phyloP scores from a whole-genome alignment of 2,888 invertebrate species.

The Nematopogon swammerdamellus region DNA sequence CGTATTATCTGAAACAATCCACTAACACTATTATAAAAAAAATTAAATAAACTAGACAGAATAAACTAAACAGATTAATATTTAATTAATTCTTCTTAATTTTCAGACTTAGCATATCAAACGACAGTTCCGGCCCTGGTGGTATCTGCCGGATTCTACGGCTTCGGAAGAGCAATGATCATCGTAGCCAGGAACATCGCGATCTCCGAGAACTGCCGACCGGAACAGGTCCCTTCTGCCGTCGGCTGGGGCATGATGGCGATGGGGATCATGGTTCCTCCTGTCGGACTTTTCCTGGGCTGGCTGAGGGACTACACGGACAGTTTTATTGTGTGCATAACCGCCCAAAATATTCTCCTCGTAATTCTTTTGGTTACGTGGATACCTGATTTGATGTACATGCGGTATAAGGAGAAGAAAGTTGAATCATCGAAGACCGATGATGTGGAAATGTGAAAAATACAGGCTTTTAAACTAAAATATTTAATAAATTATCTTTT shows the following conservation, averaged over 20 bases:
- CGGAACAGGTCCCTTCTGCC: constrained; percentile 62
- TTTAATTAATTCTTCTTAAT: constrained; percentile 5
- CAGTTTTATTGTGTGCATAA: constrained; percentile 62
- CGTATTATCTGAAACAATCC: too few relatives aligned
- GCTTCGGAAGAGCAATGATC: constrained; percentile 69
- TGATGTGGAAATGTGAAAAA: constrained; percentile 16
- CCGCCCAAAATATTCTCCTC: constrained; percentile 57
- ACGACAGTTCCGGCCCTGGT: constrained; percentile 49
- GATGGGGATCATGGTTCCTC: constrained; percentile 66
- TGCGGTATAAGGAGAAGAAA: constrained; percentile 28
- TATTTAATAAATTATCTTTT: too few relatives aligned
- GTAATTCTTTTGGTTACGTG: constrained; percentile 53
- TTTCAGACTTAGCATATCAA: constrained; percentile 61
- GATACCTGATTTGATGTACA: constrained; percentile 55
- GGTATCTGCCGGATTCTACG: constrained; percentile 57
- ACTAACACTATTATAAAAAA: too few relatives aligned
- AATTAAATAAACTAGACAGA: too few relatives aligned
- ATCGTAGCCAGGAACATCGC: constrained; percentile 71
- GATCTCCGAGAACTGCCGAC: constrained; percentile 60
- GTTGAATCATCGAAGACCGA: constrained; percentile 19
- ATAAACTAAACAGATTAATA: too few relatives aligned
- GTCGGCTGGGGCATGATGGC: constrained; percentile 70
- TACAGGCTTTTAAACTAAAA: not conserved
- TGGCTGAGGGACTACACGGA: constrained; percentile 64
- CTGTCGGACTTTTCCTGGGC: constrained; percentile 61